phyloP scores from a whole-genome alignment of 2,113 vertebrate species.

The Nansenia antarctica region DNA sequence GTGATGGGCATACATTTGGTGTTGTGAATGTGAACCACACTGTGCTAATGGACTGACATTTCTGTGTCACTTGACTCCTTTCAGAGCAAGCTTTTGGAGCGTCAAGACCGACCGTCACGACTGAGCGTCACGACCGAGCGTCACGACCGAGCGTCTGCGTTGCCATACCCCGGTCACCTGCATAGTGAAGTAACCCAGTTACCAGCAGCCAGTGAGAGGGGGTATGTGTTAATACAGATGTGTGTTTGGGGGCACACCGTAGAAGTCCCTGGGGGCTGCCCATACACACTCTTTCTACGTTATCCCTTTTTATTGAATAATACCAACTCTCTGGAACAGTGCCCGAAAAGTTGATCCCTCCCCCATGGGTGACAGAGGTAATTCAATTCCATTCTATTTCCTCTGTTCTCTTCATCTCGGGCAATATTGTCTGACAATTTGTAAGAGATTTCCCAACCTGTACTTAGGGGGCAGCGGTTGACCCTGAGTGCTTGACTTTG shows the following conservation, averaged over 20 bases:
- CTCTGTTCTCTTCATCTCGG: slow-evolving; percentile 1
- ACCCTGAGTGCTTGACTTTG: slow-evolving; percentile 10
- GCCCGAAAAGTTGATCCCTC: slow-evolving; percentile 5
- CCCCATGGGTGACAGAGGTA: slow-evolving; percentile 8
- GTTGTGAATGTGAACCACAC: slow-evolving; percentile 5
- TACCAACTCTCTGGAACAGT: not conserved
- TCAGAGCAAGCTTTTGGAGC: not conserved
- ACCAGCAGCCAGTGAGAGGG: not conserved
- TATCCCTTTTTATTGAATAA: not conserved
- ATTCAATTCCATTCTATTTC: slow-evolving; percentile 19
- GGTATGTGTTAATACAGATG: not conserved
- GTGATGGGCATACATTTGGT: not conserved
- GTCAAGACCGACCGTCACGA: not conserved
- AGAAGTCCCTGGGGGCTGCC: not conserved
- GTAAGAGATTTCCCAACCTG: slow-evolving; percentile 7
- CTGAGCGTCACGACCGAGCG: not conserved
- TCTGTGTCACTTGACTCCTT: not conserved
- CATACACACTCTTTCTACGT: not conserved
- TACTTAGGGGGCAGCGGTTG: not conserved
- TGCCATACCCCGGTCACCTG: slow-evolving; percentile 8
- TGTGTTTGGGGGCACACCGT: not conserved
- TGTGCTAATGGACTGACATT: not conserved
- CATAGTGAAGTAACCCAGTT: not conserved
- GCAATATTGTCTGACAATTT: slow-evolving; percentile 8
- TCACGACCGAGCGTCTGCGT: no score